Base-by-base conservation (phyloP, 2,113 vertebrate species). In the Ceyx melanurus region DNA sequence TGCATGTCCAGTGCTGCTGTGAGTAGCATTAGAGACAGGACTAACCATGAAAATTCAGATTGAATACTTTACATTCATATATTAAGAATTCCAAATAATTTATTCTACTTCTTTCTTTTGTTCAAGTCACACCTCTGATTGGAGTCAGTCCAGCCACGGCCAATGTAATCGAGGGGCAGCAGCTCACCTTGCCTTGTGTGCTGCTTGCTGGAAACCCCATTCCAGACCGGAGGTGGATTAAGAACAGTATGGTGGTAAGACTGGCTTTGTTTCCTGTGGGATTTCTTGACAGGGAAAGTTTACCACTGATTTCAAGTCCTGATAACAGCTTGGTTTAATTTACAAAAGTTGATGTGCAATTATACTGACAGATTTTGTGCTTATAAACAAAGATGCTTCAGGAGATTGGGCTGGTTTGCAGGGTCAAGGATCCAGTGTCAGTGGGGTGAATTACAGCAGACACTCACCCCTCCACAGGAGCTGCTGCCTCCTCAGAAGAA, bases 121-220 rank as follows among this genome's bases (percentile, higher is more conserved):
- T 67, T 92, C 33, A 65, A 99, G 99, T 99, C 11, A 86, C 94
- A 16, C 99, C 99, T 17, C 94, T 98, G 73, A 98, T 99, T 95
- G 98, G 98, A 71, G 95, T 98, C 90, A 99, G 98, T 95, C 98
- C 99, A 3, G 66, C 98, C 6, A 97, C 97, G 81, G 97, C 98
- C 90, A 98, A 96, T 61, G 98, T 99, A 29, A 98, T 99, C 22
- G 98, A 99, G 96, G 98, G 98, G 62, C 99, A 99, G 93, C 98
- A 98, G 89, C 91, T 99, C 58, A 99, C 98, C 73, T 97, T 99
- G 89, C 98, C 99, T 3, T 99, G 99, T 79, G 96, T 99, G 42
- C 92, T 99, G 7, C 88, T 99, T 79, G 98, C 98, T 94, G 99
- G 99, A 71, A 99, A 99, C 94, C 99, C 99, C 4, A 97, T 99